Conservation (phyloP, 2,888 invertebrate genomes). For the Lithosia quadra region DNA sequence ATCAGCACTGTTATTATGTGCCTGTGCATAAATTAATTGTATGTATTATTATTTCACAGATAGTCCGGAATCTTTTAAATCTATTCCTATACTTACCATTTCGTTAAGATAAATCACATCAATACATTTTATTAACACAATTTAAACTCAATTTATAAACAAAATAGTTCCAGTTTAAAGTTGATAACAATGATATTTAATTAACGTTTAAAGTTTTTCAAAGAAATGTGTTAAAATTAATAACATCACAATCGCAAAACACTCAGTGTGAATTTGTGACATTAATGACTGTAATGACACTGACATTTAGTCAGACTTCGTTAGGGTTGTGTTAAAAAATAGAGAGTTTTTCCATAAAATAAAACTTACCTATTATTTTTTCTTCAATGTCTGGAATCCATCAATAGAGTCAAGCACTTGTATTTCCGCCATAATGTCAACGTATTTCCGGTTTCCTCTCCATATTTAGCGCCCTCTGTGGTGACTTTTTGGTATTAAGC, state of each 20-base stretch:
- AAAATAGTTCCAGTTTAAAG: background rate
- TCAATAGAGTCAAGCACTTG: too few relatives aligned
- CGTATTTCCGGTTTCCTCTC: too few relatives aligned
- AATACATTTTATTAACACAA: slow-evolving; percentile 15
- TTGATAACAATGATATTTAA: background rate
- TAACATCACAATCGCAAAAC: background rate
- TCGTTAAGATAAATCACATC: slow-evolving; percentile 14
- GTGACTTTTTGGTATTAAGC: too few relatives aligned
- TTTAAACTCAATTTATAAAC: background rate
- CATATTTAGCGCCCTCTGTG: too few relatives aligned
- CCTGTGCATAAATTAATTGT: slow-evolving; percentile 49
- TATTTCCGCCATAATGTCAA: too few relatives aligned
- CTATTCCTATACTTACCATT: slow-evolving; percentile 40
- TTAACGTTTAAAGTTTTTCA: slow-evolving; percentile 5
- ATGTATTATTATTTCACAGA: background rate
- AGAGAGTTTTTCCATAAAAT: too few relatives aligned
- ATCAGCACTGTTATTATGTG: slow-evolving; percentile 56
- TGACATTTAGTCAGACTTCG: background rate
- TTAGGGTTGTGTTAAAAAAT: background rate
- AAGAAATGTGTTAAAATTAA: background rate
- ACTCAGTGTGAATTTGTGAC: slow-evolving; percentile 8
- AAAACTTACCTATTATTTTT: too few relatives aligned
- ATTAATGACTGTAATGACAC: slow-evolving; percentile 8
- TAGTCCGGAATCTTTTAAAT: slow-evolving; percentile 11
- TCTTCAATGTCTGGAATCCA: too few relatives aligned